Evolutionary conservation across 2,113 vertebrate genomes (phyloP).

Genomic region (Prolemur simus): DNA sequence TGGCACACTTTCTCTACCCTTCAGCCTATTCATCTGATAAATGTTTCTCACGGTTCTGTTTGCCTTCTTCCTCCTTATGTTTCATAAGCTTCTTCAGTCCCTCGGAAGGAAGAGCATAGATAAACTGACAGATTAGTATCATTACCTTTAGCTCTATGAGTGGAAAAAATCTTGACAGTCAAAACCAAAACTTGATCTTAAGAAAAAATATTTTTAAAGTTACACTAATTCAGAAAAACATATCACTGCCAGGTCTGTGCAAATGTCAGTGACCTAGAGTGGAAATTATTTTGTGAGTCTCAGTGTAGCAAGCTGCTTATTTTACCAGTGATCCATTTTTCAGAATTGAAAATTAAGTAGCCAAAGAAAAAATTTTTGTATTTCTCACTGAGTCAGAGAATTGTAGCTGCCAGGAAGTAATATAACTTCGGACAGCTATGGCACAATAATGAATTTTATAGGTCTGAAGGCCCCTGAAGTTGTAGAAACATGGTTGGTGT

Average conservation of each 20-base stretch:
- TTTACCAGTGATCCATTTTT: accelerated
- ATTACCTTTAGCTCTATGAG: not conserved
- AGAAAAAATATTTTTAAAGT: conserved; percentile 16
- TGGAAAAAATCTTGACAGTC: not conserved
- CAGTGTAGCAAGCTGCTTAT: not conserved
- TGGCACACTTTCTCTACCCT: not conserved
- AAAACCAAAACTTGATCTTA: conserved; percentile 31
- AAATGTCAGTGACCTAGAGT: not conserved
- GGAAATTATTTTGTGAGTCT: not conserved
- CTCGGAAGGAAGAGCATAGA: not conserved
- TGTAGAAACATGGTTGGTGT: not conserved
- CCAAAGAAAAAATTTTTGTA: accelerated
- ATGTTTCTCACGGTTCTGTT: not conserved
- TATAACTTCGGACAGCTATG: accelerated
- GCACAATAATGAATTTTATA: accelerated
- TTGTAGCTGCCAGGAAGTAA: not conserved
- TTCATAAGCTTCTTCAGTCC: not conserved
- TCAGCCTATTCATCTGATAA: not conserved
- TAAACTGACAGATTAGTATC: not conserved
- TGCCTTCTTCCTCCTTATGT: not conserved
- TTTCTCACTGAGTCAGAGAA: accelerated
- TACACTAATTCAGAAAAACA: not conserved
- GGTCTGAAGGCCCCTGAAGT: not conserved
- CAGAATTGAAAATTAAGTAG: not conserved
- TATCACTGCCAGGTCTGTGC: not conserved